Conservation (phyloP, 2,888 invertebrate species). For the Eristalis intricaria region DNA sequence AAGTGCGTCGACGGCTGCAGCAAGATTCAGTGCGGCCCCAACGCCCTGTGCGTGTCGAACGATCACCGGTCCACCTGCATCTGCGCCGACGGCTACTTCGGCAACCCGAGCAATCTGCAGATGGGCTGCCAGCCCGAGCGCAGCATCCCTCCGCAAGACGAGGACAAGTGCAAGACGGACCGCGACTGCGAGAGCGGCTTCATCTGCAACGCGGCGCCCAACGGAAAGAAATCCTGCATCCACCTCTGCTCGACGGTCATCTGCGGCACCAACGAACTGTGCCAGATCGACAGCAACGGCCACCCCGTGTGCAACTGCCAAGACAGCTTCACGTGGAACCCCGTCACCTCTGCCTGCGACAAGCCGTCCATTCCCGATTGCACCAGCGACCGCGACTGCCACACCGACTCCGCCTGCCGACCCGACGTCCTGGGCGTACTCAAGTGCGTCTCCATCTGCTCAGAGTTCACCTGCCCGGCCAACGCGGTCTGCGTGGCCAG, state of each 20-base stretch:
- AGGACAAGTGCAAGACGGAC: conserved; percentile 85
- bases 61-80: conserved; percentile 93
- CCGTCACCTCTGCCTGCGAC: conserved; percentile 90
- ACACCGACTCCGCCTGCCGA: conserved; percentile 87
- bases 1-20: conserved; percentile 94
- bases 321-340: conserved; percentile 91
- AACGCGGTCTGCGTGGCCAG: conserved; percentile 91
- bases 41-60: conserved; percentile 92
- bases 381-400: conserved; percentile 86
- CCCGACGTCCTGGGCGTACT: conserved; percentile 93
- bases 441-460: conserved; percentile 90
- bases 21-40: conserved; percentile 94
- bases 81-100: conserved; percentile 90
- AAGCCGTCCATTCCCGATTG: conserved; percentile 94
- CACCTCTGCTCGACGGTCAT: conserved; percentile 91
- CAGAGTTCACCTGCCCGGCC: conserved; percentile 90
- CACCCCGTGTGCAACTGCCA: conserved; percentile 91
- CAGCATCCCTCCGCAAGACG: conserved; percentile 82
- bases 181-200: conserved; percentile 88
- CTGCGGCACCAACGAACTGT: conserved; percentile 91
- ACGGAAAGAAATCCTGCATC: conserved; percentile 87
- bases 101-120: conserved; percentile 90
- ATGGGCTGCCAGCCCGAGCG: conserved; percentile 90
- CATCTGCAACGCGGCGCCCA: conserved; percentile 86
- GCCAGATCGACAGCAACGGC: conserved; percentile 85